A percentile compares a stretch with the other conserved stretches of the same genome.
Conservation (phyloP, 2,113 vertebrate species). For the Acinonyx jubatus region DNA sequence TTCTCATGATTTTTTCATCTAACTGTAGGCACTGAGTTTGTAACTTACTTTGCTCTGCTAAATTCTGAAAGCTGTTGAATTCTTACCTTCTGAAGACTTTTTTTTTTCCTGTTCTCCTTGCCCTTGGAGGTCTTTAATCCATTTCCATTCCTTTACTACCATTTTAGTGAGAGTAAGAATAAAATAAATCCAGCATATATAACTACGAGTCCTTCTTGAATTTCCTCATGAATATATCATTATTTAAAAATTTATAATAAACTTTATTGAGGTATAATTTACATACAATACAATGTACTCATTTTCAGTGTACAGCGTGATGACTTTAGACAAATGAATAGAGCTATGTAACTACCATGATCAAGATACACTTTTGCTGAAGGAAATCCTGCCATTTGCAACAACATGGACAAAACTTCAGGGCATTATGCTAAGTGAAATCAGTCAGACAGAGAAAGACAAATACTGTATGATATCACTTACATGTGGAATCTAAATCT, state of each 20-base stretch:
- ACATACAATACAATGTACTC: background rate
- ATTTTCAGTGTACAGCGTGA: background rate
- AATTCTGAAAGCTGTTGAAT: constrained; percentile 30
- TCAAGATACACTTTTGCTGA: background rate
- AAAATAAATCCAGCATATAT: background rate
- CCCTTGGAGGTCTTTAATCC: background rate
- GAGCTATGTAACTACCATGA: background rate
- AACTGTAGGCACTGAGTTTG: background rate
- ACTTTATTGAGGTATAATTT: constrained; percentile 21
- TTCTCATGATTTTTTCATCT: background rate
- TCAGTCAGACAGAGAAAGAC: background rate
- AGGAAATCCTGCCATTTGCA: background rate
- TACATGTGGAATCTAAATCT: background rate
- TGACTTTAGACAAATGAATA: constrained; percentile 1
- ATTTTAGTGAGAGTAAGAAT: constrained; percentile 14
- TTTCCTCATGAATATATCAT: background rate
- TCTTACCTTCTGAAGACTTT: background rate
- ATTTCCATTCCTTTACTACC: background rate
- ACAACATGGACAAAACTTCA: background rate
- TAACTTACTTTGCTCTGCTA: background rate
- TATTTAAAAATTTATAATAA: background rate
- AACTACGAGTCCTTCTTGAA: background rate
- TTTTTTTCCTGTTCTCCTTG: background rate
- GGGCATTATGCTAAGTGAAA: background rate
- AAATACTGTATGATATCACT: background rate